phyloP scores from a whole-genome alignment of 1,140 invertebrate genomes.

The Halictus rubicundus region DNA sequence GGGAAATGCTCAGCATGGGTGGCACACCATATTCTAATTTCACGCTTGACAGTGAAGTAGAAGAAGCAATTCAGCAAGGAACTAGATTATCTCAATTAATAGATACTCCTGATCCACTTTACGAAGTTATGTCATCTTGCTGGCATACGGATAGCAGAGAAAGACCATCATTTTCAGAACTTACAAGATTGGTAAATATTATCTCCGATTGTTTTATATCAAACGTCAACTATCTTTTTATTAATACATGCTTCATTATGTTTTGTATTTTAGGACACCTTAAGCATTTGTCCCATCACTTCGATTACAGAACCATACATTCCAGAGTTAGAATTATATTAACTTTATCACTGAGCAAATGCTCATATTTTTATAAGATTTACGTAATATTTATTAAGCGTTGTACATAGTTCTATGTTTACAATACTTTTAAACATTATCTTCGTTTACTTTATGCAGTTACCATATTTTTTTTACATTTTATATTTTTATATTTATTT shows the following conservation, averaged over 20 bases:
- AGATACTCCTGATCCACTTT: slow-evolving; percentile 88
- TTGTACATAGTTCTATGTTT: slow-evolving; percentile 39
- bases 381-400: slow-evolving; percentile 9
- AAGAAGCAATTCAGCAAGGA: slow-evolving; percentile 85
- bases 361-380: slow-evolving; percentile 32
- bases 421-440: slow-evolving; percentile 21
- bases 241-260: slow-evolving; percentile 3
- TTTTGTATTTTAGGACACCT: slow-evolving; percentile 70
- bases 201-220: slow-evolving; percentile 4
- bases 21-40: slow-evolving; percentile 89
- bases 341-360: slow-evolving; percentile 24
- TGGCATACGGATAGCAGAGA: slow-evolving; percentile 92
- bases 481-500: slow-evolving; percentile 24
- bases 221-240: slow-evolving; percentile 13
- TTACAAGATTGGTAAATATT: slow-evolving; percentile 77
- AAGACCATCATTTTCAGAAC: slow-evolving; percentile 85
- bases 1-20: slow-evolving; percentile 92
- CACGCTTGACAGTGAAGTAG: slow-evolving; percentile 84
- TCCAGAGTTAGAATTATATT: slow-evolving; percentile 75
- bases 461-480: slow-evolving; percentile 43
- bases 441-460: slow-evolving; percentile 34
- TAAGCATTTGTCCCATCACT: slow-evolving; percentile 73
- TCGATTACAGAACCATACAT: slow-evolving; percentile 74
- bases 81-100: slow-evolving; percentile 86
- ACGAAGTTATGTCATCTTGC: slow-evolving; percentile 91